These are phyloP conservation scores for Drosophila fulvimacula DNA, from an alignment of 2,888 invertebrate genomes.

Conservation along the genomic window DNA sequence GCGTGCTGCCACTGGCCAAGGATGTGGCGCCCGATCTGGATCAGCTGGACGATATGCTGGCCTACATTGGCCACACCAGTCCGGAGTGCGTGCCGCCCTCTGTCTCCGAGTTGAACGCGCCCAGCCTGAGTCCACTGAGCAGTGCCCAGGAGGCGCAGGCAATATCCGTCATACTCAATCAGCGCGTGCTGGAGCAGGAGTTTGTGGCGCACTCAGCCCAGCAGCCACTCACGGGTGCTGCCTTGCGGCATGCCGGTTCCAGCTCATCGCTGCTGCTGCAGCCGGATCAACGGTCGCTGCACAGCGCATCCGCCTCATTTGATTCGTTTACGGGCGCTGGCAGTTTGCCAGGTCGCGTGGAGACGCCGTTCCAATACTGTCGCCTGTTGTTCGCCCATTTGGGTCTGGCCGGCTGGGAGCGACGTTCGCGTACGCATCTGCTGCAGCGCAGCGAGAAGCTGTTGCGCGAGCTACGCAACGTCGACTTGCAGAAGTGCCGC, in stretches of 20 bases:
- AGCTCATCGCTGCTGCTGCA: slow-evolving; percentile 56
- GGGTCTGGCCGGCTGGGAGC: slow-evolving; percentile 95
- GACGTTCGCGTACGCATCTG: slow-evolving; percentile 93
- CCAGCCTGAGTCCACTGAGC: slow-evolving; percentile 90
- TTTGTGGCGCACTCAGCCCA: slow-evolving; percentile 86
- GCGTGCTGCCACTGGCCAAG: slow-evolving; percentile 91
- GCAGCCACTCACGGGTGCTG: slow-evolving; percentile 25
- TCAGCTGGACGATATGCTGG: slow-evolving; percentile 96
- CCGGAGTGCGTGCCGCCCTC: slow-evolving; percentile 91
- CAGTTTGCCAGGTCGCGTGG: slow-evolving; percentile 85
- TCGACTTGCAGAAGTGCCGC: slow-evolving; percentile 95
- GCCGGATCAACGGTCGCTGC: slow-evolving; percentile 78
- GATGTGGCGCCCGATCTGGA: slow-evolving; percentile 95
- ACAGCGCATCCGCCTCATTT: slow-evolving; percentile 83
- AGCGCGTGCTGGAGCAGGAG: slow-evolving; percentile 93
- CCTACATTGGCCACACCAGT: slow-evolving; percentile 96
- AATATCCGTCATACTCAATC: slow-evolving; percentile 93
- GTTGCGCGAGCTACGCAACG: slow-evolving; percentile 94
- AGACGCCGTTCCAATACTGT: slow-evolving; percentile 92
- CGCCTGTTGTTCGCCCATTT: slow-evolving; percentile 95
- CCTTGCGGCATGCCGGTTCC: slow-evolving; percentile 44
- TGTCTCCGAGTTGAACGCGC: slow-evolving; percentile 91
- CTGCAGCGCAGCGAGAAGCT: slow-evolving; percentile 95
- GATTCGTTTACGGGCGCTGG: slow-evolving; percentile 84
- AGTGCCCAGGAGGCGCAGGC: slow-evolving; percentile 93